Base-by-base conservation (phyloP, 2,888 invertebrate species). In the Aphrophora alni region DNA sequence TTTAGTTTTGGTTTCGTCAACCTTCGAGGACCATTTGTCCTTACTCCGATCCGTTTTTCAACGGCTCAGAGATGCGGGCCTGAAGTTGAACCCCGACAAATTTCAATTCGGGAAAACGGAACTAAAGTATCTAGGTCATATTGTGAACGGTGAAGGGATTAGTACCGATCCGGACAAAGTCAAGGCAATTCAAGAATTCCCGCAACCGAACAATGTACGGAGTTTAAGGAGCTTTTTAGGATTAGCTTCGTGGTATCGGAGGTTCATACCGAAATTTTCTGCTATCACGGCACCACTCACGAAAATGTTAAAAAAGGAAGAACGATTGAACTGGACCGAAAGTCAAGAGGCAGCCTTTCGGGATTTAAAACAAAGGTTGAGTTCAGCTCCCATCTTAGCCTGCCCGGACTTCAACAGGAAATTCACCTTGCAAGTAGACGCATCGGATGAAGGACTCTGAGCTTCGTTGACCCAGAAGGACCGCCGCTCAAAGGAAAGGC, bases 61-160 rank as follows among this genome's bases (percentile, higher is more conserved):
- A 12, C 38, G 78, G 12, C 75, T 85, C 0, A 21, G 76, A 1
- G 74, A 79, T 0, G 84, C 84, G 0, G 82, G 83, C 1, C 38
- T 86, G 7, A 83, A 80, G n/a, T 73, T 87, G 0, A 85, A 86
- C 24, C 59, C 71, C 0, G 75, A 80, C 0, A 86, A 86, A 82
- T 84, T 85, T 27, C 38, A 82, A 1, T 85, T 86, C 76, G 83
- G 78, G 2, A 78, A 80, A 21, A 27, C 24, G 21, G 75, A 83
- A 25, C 44, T 87, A 0, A 76, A 81, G 14, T 85, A 84, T 44
- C 80, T 86, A 0, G 86, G 87, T 0, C 85, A 86, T 71, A 44
- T 85, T 0, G 82, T 87, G 1, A 81, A 83, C 38, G 69, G 70
- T 0, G 38, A 85, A 0, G 85, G 85, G 0, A 82, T 86, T 24